Evolutionary conservation across 2,797 vertebrate genomes (phyloP).

Genomic region (Sardinella longiceps): DNA sequence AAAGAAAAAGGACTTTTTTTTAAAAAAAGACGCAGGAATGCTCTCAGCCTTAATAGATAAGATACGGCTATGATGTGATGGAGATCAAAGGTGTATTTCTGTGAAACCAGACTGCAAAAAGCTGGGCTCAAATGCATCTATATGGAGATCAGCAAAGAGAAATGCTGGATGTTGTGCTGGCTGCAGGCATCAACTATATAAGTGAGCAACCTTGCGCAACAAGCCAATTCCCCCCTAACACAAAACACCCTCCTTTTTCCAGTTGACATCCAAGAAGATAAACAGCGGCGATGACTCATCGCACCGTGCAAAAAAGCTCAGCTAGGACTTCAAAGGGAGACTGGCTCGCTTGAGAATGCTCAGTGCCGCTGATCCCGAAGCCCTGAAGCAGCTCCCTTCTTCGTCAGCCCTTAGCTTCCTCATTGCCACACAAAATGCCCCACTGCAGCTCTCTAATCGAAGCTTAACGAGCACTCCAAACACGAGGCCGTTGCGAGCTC

Average conservation of each 20-base stretch:
- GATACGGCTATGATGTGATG: not conserved
- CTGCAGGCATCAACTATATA: conserved; percentile 28
- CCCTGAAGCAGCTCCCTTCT: not conserved
- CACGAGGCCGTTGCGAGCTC: not conserved
- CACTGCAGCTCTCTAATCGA: not conserved
- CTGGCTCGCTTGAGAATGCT: conserved; percentile 3
- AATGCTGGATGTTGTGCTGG: not conserved
- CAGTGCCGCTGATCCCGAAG: not conserved
- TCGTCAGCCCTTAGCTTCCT: not conserved
- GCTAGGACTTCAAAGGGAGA: not conserved
- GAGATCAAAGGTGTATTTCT: not conserved
- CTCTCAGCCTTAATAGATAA: not conserved
- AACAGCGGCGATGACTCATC: conserved; percentile 35
- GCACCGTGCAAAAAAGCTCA: not conserved
- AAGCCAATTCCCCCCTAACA: conserved; percentile 1
- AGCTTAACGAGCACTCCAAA: not conserved
- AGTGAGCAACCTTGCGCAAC: conserved; percentile 26
- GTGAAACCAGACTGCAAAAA: not conserved
- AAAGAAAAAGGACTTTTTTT: not conserved
- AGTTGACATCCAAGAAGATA: conserved; percentile 30
- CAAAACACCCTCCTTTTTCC: not conserved
- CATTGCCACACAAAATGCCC: not conserved
- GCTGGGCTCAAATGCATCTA: not conserved
- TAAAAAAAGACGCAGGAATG: not conserved
- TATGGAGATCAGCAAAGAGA: not conserved